These are phyloP conservation scores for Hyposoter dolosus DNA, from an alignment of 2,888 invertebrate genomes.

Conservation along the genomic window DNA sequence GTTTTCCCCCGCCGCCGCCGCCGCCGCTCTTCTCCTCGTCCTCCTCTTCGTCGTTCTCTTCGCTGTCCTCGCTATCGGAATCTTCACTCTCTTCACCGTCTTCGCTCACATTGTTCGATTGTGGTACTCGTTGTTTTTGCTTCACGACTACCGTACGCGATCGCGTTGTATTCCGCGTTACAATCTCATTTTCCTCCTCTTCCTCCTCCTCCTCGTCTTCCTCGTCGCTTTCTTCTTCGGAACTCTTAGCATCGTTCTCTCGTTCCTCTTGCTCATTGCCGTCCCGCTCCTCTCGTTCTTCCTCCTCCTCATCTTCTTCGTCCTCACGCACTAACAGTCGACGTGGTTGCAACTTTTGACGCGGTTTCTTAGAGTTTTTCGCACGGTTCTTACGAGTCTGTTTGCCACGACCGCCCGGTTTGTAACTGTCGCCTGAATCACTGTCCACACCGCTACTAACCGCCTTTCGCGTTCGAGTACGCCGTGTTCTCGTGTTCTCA, in stretches of 20 bases:
- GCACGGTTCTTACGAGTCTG: conserved; percentile 79
- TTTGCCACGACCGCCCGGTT: conserved; percentile 84
- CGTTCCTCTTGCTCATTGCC: conserved; percentile 51
- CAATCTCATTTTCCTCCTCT: conserved; percentile 69
- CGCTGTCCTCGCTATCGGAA: conserved; percentile 71
- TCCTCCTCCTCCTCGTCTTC: conserved; percentile 68
- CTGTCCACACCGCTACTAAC: conserved; percentile 81
- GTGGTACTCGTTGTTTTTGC: conserved; percentile 37
- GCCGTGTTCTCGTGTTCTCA: conserved; percentile 73
- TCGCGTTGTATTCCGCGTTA: conserved; percentile 74
- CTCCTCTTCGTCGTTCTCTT: conserved; percentile 42
- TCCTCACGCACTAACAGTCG: conserved; percentile 74
- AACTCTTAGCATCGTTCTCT: conserved; percentile 61
- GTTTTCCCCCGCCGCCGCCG: conserved; percentile 36
- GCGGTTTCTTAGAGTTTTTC: conserved; percentile 77
- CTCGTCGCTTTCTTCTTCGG: conserved; percentile 66
- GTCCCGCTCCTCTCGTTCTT: conserved; percentile 73
- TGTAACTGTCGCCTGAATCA: conserved; percentile 87
- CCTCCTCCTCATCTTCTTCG: conserved; percentile 70
- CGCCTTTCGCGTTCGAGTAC: conserved; percentile 77
- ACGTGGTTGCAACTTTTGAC: conserved; percentile 74
- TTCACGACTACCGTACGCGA: conserved; percentile 70
- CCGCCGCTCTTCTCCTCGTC: conserved; percentile 35
- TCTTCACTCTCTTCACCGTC: conserved; percentile 70
- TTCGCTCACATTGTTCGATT: conserved; percentile 67